Conservation (phyloP, 64 coral and sea anemone species). For the Orbicella faveolata region DNA sequence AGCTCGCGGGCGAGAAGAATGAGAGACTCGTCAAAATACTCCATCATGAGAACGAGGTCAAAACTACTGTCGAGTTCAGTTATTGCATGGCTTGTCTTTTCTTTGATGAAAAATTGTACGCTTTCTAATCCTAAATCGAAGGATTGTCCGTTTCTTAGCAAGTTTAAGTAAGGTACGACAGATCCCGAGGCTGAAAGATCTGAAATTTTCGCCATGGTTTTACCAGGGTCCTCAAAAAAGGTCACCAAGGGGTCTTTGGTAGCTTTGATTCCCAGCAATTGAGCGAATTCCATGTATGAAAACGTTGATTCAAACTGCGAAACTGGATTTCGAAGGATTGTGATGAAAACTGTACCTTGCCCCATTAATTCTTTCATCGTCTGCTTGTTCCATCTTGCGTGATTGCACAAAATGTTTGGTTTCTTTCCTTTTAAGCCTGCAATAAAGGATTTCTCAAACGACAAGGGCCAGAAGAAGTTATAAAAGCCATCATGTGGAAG, state of each 20-base stretch:
- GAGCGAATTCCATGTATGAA: conserved; percentile 60
- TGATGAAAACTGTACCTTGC: conserved; percentile 35
- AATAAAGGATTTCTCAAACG: neutral
- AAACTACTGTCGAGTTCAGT: neutral
- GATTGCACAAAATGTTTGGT: conserved; percentile 83
- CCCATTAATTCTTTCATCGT: conserved; percentile 61
- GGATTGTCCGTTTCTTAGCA: conserved; percentile 37
- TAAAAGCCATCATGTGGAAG: conserved; percentile 25
- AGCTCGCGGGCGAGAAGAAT: conserved; percentile 35
- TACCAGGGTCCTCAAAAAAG: conserved; percentile 28
- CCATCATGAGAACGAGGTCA: conserved; percentile 49
- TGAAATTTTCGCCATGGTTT: neutral
- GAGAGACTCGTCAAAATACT: conserved; percentile 66
- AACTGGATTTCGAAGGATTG: conserved; percentile 75
- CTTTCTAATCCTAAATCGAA: conserved; percentile 52
- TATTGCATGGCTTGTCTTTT: neutral
- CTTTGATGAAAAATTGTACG: neutral
- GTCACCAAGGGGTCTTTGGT: neutral
- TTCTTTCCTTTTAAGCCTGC: neutral
- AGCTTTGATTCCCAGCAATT: conserved; percentile 30
- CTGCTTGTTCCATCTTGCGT: conserved; percentile 66
- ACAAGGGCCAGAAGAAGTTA: conserved; percentile 18
- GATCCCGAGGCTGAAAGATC: neutral
- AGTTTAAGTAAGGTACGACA: conserved; percentile 18
- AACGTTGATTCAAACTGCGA: conserved; percentile 82